A percentile compares a stretch with the other conserved stretches of the same genome.
Conservation (phyloP, 1,140 invertebrate genomes). For the Drosophila pachea region DNA sequence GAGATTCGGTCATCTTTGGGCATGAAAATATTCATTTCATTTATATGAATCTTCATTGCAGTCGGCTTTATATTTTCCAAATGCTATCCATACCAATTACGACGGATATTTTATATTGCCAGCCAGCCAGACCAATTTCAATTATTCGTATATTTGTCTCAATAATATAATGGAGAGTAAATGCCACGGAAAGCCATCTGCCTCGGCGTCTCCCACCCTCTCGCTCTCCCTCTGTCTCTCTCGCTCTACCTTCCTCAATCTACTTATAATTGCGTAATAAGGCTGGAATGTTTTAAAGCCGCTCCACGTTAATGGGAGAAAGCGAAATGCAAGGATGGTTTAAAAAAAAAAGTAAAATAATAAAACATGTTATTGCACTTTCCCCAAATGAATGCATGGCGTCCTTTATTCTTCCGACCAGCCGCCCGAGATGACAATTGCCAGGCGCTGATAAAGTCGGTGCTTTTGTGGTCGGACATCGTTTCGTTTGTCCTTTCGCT, state of each 20-base stretch:
- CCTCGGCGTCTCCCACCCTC: background rate
- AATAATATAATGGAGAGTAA: slow-evolving; percentile 54
- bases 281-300: slow-evolving; percentile 70
- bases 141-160: slow-evolving; percentile 55
- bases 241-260: slow-evolving; percentile 52
- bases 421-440: slow-evolving; percentile 54
- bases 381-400: slow-evolving; percentile 58
- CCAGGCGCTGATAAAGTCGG: slow-evolving; percentile 63
- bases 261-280: slow-evolving; percentile 72
- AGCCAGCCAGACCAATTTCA: slow-evolving; percentile 23
- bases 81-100: slow-evolving; percentile 11
- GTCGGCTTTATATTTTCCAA: slow-evolving; percentile 5
- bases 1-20: too few species aligned
- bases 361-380: slow-evolving; percentile 77
- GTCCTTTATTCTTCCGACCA: background rate
- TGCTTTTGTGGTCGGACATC: slow-evolving; percentile 57
- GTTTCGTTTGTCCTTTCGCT: background rate
- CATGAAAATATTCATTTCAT: background rate
- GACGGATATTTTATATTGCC: slow-evolving; percentile 12
- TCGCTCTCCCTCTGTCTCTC: slow-evolving; percentile 40
- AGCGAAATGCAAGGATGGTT: slow-evolving; percentile 23
- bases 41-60: background rate
- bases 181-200: slow-evolving; percentile 28
- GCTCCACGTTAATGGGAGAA: slow-evolving; percentile 58
- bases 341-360: slow-evolving; percentile 42